phyloP scores from a whole-genome alignment of 92 coral and sea anemone genomes.

The Bergia puertoricense region DNA sequence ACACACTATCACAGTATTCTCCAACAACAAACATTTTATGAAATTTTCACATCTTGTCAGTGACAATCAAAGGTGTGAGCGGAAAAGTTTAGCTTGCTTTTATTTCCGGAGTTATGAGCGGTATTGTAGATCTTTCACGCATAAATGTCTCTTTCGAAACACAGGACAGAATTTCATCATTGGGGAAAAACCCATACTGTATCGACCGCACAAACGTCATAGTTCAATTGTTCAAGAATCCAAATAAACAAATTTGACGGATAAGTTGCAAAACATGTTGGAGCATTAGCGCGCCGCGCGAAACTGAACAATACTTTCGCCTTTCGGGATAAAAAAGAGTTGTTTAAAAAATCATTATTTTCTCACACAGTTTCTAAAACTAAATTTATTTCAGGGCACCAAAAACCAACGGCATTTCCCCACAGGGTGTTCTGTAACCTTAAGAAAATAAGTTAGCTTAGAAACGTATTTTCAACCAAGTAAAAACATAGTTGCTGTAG shows the following conservation, averaged over 20 bases:
- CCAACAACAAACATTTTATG: no score
- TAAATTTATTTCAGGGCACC: not conserved
- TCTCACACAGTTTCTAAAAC: not conserved
- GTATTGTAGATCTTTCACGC: no score
- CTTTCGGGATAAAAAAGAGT: constrained; percentile 7
- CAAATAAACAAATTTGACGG: constrained; percentile 18
- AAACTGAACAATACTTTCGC: not conserved
- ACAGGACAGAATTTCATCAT: not conserved
- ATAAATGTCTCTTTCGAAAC: no score
- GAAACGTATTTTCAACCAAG: not conserved
- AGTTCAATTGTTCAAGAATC: no score
- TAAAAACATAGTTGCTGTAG: not conserved
- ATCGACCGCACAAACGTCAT: not conserved
- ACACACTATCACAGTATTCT: no score
- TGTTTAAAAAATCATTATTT: not conserved
- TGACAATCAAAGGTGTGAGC: no score
- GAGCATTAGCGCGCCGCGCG: not conserved
- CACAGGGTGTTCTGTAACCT: no score
- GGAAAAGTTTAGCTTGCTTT: no score
- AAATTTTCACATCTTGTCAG: no score
- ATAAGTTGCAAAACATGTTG: constrained; percentile 11
- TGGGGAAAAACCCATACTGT: not conserved
- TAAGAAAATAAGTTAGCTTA: not conserved
- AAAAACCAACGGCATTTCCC: no score
- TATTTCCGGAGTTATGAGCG: no score